Conservation (phyloP, 1,140 invertebrate species). For the Antheraea pernyi region DNA sequence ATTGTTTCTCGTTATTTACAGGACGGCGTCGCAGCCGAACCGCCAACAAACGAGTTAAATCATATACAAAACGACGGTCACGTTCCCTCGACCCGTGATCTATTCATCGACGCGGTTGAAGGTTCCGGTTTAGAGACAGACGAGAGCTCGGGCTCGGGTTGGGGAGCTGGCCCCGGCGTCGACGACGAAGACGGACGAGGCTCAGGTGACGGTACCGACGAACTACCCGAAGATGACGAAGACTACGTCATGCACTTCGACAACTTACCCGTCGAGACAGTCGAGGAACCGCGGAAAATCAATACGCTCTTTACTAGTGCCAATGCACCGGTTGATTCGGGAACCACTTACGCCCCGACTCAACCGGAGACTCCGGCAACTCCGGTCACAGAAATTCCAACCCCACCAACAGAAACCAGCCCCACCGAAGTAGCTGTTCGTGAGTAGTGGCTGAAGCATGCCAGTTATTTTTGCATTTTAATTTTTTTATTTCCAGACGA, state of each 20-base stretch:
- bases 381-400: conserved; percentile 32
- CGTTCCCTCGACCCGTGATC: conserved; percentile 47
- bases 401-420: conserved; percentile 42
- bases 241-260: conserved; percentile 41
- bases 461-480: conserved; percentile 62
- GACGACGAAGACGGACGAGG: conserved; percentile 76
- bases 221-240: conserved; percentile 60
- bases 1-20: conserved; percentile 36
- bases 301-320: conserved; percentile 6
- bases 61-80: conserved; percentile 53
- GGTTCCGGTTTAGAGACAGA: conserved; percentile 74
- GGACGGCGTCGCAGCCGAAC: conserved; percentile 50
- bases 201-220: conserved; percentile 60
- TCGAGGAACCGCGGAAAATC: conserved; percentile 13
- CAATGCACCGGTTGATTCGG: conserved; percentile 21
- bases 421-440: conserved; percentile 62
- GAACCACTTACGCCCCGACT: conserved; percentile 26
- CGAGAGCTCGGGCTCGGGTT: conserved; percentile 78
- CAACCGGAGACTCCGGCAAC: conserved; percentile 33
- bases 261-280: conserved; percentile 17
- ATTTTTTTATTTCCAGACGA: conserved; percentile 36
- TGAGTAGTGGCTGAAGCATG: conserved; percentile 78
- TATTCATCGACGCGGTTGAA: conserved; percentile 74
- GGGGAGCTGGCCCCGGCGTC: conserved; percentile 70
- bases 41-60: conserved; percentile 47